phyloP scores from a whole-genome alignment of 2,113 vertebrate genomes.

The Thalassarche chlororhynchos region DNA sequence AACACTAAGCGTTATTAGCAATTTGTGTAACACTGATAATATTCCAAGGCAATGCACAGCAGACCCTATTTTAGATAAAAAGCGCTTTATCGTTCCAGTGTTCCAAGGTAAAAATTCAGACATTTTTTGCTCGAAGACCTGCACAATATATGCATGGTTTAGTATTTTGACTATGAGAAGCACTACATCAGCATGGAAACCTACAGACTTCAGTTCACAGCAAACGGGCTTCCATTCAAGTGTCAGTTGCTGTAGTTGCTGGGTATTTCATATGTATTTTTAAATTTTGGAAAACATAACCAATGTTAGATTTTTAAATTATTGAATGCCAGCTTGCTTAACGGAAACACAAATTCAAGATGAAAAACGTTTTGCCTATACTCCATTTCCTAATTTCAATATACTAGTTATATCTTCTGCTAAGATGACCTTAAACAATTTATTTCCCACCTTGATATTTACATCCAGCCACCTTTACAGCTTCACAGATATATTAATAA shows the following conservation, averaged over 20 bases:
- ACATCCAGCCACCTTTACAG: background rate
- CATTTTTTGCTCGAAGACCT: background rate
- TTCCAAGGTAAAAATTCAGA: background rate
- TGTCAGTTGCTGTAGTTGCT: background rate
- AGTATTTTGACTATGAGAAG: background rate
- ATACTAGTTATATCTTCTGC: background rate
- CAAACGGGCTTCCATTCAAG: background rate
- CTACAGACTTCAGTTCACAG: background rate
- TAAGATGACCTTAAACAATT: background rate
- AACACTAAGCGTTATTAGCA: background rate
- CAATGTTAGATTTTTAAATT: background rate
- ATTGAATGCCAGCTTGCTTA: background rate
- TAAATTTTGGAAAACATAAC: background rate
- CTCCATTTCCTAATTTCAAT: background rate
- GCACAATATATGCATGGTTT: background rate
- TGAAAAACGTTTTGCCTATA: background rate
- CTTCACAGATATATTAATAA: background rate
- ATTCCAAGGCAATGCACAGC: background rate
- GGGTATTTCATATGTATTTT: background rate
- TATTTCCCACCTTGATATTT: background rate
- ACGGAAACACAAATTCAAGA: background rate
- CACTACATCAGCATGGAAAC: background rate
- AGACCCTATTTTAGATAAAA: conserved; percentile 23
- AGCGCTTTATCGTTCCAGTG: background rate
- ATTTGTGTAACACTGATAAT: background rate